These are phyloP conservation scores for Urophycis tenuis DNA, from an alignment of 2,797 vertebrate species.

Conservation along the genomic window DNA sequence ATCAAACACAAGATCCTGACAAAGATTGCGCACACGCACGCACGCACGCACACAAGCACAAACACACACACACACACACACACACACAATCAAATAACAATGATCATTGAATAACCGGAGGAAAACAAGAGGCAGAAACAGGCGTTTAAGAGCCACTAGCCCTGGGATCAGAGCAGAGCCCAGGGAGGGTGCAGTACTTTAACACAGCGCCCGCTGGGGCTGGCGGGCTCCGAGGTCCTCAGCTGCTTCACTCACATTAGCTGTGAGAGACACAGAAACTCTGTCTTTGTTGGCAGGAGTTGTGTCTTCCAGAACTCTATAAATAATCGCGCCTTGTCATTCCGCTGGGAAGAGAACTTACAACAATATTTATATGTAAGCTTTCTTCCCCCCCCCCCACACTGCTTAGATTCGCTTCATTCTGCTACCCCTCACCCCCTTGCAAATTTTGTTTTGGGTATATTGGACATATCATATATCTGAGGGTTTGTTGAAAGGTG, in stretches of 20 bases:
- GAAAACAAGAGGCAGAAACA: constrained; percentile 17
- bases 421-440: constrained; percentile 19
- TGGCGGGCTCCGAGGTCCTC: constrained; percentile 49
- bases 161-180: constrained; percentile 42
- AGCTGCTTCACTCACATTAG: constrained; percentile 60
- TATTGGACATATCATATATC: constrained; percentile 33
- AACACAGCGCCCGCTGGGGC: constrained; percentile 52
- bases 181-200: constrained; percentile 47
- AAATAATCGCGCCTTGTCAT: constrained; percentile 52
- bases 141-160: constrained; percentile 47
- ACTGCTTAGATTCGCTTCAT: not conserved
- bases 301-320: constrained; percentile 32
- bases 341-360: constrained; percentile 41
- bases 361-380: constrained; percentile 46
- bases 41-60: not conserved
- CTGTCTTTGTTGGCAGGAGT: constrained; percentile 43
- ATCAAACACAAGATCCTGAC: constrained; percentile 44
- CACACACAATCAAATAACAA: not conserved
- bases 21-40: not conserved
- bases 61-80: constrained; percentile 1
- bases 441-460: constrained; percentile 33
- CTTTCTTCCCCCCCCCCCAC: not conserved
- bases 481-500: constrained; percentile 38
- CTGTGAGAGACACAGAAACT: constrained; percentile 46
- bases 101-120: constrained; percentile 57